A percentile compares a stretch with the other conserved stretches of the same genome.
Conservation (phyloP, 2,113 vertebrate genomes). For the Prinia subflava region DNA sequence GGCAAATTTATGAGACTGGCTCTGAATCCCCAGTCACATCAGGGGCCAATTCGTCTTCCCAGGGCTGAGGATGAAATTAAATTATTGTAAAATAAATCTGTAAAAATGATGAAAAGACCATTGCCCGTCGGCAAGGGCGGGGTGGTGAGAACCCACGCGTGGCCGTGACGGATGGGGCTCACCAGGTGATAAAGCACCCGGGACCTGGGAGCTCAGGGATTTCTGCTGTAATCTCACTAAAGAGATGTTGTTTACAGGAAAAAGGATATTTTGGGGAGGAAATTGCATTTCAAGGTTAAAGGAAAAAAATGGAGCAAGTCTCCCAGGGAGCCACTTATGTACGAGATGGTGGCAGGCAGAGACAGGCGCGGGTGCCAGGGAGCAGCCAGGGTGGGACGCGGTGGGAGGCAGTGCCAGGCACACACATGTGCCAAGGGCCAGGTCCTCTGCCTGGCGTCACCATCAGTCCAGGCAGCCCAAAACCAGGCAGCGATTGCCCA, state of each 20-base stretch:
- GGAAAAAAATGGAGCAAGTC: background rate
- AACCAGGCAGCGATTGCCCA: fast-evolving
- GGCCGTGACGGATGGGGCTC: constrained; percentile 33
- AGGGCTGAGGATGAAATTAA: constrained; percentile 70
- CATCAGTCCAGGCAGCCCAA: background rate
- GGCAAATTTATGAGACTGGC: constrained; percentile 64
- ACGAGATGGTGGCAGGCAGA: background rate
- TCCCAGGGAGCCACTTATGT: background rate
- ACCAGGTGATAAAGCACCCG: background rate
- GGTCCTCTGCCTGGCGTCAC: background rate
- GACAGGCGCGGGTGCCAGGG: fast-evolving
- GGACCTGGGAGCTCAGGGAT: background rate
- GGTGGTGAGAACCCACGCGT: background rate
- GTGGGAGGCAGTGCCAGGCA: background rate
- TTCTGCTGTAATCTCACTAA: constrained; percentile 56
- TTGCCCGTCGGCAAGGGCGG: background rate
- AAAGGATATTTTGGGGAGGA: constrained; percentile 50
- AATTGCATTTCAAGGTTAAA: constrained; percentile 68
- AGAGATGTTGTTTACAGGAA: constrained; percentile 63
- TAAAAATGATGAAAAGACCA: constrained; percentile 59
- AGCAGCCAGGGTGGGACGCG: fast-evolving
- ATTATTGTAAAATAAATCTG: constrained; percentile 76
- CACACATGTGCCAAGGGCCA: fast-evolving
- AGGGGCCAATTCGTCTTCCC: constrained; percentile 63
- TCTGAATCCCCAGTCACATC: constrained; percentile 52